Base-by-base conservation (phyloP, 2,888 invertebrate genomes). In the Catocala fraxini region DNA sequence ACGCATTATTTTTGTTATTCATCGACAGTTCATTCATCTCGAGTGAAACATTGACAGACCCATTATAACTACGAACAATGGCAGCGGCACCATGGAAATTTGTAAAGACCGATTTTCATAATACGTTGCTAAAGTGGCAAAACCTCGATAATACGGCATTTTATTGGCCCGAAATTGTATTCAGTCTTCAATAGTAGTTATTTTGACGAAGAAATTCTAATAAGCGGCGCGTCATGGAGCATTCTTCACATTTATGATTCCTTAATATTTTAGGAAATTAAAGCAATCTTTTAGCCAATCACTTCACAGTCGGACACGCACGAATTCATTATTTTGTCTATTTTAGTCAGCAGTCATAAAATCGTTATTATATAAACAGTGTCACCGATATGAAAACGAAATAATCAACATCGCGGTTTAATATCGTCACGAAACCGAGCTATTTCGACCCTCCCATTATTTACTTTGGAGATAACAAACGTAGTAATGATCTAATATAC, bases 1-100 rank as follows among this genome's bases (percentile, higher is more conserved):
- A 61, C 52, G 63, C 60, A 35, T 63, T 67, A 67, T 73, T 75
- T 65, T 74, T 68, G 68, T 68, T 75, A 63, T 65, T 68, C 70
- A 71, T 73, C 83, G 89, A 84, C 85, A 85, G 85, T 89, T 89
- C 88, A 89, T 90, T 91, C 88, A 88, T 87, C 84, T 87, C 82
- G 78, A 87, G 83, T 87, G 87, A 88, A 90, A 90, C 91, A 91
- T 91, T 91, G 91, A 91, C 92, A 90, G 88, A 85, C 86, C 89
- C 82, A 89, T 92, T 93, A 91, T 92, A 78, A 80, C 76, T 81
- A 77, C 76, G 86, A 89, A 92, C 92, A 93, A 92, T 90, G 79
- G 85, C 63, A 69, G 67, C 80, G 74, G 74, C 76, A 81, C 73
- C 82, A 80, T 84, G 82, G 84, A 86, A 89, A 87, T 77, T 77